Evolutionary conservation across 2,113 vertebrate species (phyloP), one percentile per base, ranked within the genome.

Genomic region (Scomber colias): DNA sequence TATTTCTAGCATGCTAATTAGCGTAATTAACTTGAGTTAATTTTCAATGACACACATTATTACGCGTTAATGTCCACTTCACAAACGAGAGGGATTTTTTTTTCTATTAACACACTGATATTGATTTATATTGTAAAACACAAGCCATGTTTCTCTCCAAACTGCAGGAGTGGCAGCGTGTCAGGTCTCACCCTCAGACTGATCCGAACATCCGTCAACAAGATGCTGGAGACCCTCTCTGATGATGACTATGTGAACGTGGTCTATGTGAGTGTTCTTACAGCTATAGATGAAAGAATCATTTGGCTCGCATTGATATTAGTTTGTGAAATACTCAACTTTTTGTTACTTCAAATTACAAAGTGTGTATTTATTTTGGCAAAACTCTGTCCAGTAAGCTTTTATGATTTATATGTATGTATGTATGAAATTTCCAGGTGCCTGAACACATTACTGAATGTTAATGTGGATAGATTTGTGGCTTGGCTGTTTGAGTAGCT

Each of bases 161-260:
- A 11, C 53, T 68, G 74, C 83, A 99, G 97, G 94, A 99, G 98
- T 0, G 98, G 98, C 21, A 99, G 98, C 14, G 97, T 99, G 35
- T 98, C 97, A 12, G 98, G 98, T 2, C 81, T 98, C 87, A 99
- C 97, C 0, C 79, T 99, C 79, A 99, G 96, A 88, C 92, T 99
- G 77, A 99, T 99, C 87, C 95, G 95, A 45, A 96, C 95, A 0
- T 99, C 98, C 0, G 97, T 99, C 81, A 96, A 92, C 17, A 96
- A 97, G 87, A 98, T 99, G 97, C 85, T 99, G 86, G 97, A 99
- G 92, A 99, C 98, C 0, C 95, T 99, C 59, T 97, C 98, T 0
- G 98, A 99, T 0, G 97, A 99, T 4, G 98, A 99, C 91, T 99
- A 96, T 54, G 97, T 99, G 83, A 99, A 99, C 69, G 97, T 99